These are phyloP conservation scores for Channallabes apus DNA, from an alignment of 2,797 vertebrate genomes.

Conservation along the genomic window DNA sequence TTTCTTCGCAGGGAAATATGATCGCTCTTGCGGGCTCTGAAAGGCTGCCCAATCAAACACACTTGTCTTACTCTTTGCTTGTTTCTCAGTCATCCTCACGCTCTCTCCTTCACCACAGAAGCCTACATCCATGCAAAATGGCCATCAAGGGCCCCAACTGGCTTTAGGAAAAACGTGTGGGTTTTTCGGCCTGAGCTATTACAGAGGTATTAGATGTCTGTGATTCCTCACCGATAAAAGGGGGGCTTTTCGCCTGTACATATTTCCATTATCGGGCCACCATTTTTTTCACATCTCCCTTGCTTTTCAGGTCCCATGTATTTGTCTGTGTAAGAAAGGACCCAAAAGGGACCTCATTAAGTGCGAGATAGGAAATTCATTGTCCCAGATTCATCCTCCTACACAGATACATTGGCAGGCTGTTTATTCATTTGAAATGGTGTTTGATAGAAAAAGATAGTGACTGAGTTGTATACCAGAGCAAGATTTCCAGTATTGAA, in stretches of 20 bases:
- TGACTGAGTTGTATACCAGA: not conserved
- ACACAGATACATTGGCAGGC: constrained; percentile 25
- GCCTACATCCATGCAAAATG: constrained; percentile 47
- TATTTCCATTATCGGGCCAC: constrained; percentile 74
- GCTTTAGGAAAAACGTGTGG: constrained; percentile 28
- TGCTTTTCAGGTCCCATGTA: constrained; percentile 39
- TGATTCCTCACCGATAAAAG: constrained; percentile 42
- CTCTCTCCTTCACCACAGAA: constrained; percentile 45
- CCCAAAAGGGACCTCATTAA: constrained; percentile 57
- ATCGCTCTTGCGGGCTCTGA: constrained; percentile 59
- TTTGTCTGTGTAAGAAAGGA: constrained; percentile 27
- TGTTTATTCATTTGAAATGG: constrained; percentile 9
- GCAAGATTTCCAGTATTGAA: not conserved
- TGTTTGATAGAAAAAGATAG: constrained; percentile 6
- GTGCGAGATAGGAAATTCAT: constrained; percentile 43
- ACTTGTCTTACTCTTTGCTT: constrained; percentile 46
- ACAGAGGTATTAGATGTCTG: constrained; percentile 44
- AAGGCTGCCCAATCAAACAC: constrained; percentile 59
- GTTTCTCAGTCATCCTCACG: constrained; percentile 48
- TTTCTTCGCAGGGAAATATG: constrained; percentile 60
- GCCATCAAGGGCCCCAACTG: constrained; percentile 28
- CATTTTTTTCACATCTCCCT: constrained; percentile 59
- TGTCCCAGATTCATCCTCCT: constrained; percentile 39
- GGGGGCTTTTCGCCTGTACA: constrained; percentile 40
- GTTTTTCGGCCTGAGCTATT: constrained; percentile 38